Evolutionary conservation across 1,140 invertebrate genomes (phyloP), one percentile per base, ranked within the genome.

Genomic region (Apolygus lucorum): DNA sequence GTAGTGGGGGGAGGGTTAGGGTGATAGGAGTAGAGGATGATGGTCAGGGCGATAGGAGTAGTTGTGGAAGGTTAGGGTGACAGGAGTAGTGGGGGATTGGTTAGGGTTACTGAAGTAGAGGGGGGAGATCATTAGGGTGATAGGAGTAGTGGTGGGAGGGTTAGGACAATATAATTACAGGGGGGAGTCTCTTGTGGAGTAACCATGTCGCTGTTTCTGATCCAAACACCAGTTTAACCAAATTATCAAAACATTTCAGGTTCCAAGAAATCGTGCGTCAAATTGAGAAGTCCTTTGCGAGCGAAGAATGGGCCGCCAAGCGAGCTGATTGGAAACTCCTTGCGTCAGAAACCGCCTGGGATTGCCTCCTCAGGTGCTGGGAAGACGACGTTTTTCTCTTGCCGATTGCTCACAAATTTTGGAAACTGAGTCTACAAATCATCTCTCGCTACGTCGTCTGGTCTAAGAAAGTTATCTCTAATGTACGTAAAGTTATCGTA

Each of bases 241-340:
- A 42, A 42, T 42, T 42, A 4, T 42, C 34, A 8, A 17, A n/a
- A n/a, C 70, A 74, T 71, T 69, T 67, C 42, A 82, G 88, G 72
- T 91, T 94, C 82, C 92, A 95, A 84, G 91, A 95, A 82, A 91
- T 96, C 77, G 92, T 89, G 63, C 86, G 87, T 72, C 77, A 75
- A 13, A 81, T 88, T 63, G 90, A 92, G 78, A 80, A 80, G 68
- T 76, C 82, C 25, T 77, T 91, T 42, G 79, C 77, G 67, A 78
- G 81, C 14, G 49, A 71, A 13, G 42, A 67, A 25, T 63, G 59
- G 67, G 21, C 28, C 17, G 28, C 28, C 2, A 62, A 68, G 68
- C 62, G 52, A 26, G 63, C 67, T 17, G 54, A 72, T 21, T 72
- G 72, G 72, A 71, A 70, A 54, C 27, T 72, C 21, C 22, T 68